These are phyloP conservation scores for Ametastegia equiseti DNA, from an alignment of 2,888 invertebrate species.

Conservation along the genomic window DNA sequence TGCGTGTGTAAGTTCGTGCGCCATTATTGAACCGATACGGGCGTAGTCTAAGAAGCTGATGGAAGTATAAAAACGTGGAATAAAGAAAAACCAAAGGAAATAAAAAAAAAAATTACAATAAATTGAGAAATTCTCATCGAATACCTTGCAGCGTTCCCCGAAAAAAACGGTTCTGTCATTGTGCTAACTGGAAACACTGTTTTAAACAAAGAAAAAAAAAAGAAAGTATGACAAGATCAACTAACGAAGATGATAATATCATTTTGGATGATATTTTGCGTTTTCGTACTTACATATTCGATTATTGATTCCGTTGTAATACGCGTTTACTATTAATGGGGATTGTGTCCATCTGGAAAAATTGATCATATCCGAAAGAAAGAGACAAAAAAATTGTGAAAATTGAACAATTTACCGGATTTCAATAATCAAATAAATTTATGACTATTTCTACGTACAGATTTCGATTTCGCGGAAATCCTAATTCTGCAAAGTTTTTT, in stretches of 20 bases:
- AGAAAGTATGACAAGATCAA: neutral
- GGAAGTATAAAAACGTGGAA: neutral
- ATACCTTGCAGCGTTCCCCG: conserved; percentile 16
- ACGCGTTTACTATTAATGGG: conserved; percentile 33
- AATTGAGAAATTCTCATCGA: neutral
- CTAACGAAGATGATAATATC: neutral
- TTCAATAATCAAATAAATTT: neutral
- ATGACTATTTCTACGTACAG: conserved; percentile 1
- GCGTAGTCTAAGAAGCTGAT: conserved; percentile 32
- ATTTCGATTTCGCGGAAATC: conserved; percentile 14
- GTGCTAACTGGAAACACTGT: conserved; percentile 41
- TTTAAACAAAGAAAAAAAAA: neutral
- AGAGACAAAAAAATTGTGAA: neutral
- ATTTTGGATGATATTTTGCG: neutral
- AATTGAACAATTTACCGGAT: neutral
- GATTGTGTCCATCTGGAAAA: conserved; percentile 37
- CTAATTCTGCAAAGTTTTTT: conserved; percentile 25
- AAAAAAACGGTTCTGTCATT: conserved; percentile 33
- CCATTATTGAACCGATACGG: conserved; percentile 42
- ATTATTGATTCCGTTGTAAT: conserved; percentile 36
- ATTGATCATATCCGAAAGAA: neutral
- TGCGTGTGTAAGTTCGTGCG: conserved; percentile 40
- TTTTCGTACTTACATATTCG: conserved; percentile 26
- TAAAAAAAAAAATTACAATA: neutral
- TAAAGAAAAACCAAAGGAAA: neutral